These are phyloP conservation scores for Tringa solitaria DNA, from an alignment of 2,113 vertebrate species.

Conservation along the genomic window DNA sequence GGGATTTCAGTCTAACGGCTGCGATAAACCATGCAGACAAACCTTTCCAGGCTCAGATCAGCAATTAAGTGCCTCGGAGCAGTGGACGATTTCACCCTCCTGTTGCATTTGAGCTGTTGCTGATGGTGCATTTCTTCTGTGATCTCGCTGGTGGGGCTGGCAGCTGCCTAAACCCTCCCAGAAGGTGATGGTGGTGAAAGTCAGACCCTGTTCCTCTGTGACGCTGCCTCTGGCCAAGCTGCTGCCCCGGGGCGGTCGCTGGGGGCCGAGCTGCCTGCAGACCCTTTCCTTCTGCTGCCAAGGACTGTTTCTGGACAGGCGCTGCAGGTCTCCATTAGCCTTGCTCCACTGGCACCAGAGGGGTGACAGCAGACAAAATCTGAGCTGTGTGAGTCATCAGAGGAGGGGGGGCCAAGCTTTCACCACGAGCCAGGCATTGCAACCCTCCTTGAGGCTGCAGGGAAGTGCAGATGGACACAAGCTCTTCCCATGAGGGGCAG, in stretches of 20 bases:
- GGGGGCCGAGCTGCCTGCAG: not conserved
- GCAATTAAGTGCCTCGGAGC: not conserved
- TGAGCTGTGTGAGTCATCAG: not conserved
- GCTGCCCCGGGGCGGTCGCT: not conserved
- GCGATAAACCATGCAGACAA: not conserved
- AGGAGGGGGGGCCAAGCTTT: not conserved
- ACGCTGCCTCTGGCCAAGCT: not conserved
- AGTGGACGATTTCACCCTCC: not conserved
- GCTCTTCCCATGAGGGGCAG: not conserved
- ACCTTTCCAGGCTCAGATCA: not conserved
- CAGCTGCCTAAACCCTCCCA: not conserved
- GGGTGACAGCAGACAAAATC: not conserved
- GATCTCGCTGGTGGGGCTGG: not conserved
- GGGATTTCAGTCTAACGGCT: not conserved
- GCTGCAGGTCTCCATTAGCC: not conserved
- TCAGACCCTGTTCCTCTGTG: not conserved
- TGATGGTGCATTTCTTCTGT: accelerated
- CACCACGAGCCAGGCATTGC: not conserved
- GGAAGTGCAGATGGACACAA: not conserved
- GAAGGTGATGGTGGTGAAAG: not conserved
- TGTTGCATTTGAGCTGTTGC: not conserved
- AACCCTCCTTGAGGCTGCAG: not conserved
- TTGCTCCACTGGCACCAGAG: not conserved
- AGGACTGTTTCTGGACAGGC: not conserved
- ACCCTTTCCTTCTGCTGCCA: not conserved